Conservation (phyloP, 2,113 vertebrate genomes). For the Pygoscelis adeliae region DNA sequence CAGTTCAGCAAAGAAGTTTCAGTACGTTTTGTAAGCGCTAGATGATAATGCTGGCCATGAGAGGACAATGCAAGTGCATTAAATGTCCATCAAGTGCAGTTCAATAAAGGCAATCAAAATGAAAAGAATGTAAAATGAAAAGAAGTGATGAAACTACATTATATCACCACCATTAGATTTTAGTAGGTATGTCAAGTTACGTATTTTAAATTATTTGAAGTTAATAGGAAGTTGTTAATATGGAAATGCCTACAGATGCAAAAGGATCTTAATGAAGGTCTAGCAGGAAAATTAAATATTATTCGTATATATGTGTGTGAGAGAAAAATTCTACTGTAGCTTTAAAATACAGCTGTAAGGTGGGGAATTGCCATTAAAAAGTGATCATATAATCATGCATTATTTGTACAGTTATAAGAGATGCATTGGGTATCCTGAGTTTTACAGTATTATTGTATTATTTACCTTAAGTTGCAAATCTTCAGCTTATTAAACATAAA, state of each 20-base stretch:
- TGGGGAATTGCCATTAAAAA: constrained; percentile 14
- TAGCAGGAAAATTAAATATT: constrained; percentile 17
- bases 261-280: background rate
- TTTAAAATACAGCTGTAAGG: constrained; percentile 7
- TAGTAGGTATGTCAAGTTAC: background rate
- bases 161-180: background rate
- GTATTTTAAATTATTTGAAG: background rate
- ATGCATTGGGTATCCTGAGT: background rate
- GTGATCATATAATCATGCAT: constrained; percentile 17
- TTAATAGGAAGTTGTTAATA: background rate
- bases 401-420: constrained; percentile 37
- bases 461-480: constrained; percentile 28
- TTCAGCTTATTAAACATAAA: constrained; percentile 25
- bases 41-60: background rate
- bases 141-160: background rate
- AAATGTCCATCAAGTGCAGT: background rate
- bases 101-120: background rate
- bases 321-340: background rate
- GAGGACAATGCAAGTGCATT: background rate
- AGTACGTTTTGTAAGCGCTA: background rate
- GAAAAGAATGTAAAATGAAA: background rate
- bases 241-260: background rate
- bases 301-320: background rate
- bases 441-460: constrained; percentile 14
- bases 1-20: background rate